Conservation (phyloP, 1,140 invertebrate genomes). For the Lepidurus packardi region DNA sequence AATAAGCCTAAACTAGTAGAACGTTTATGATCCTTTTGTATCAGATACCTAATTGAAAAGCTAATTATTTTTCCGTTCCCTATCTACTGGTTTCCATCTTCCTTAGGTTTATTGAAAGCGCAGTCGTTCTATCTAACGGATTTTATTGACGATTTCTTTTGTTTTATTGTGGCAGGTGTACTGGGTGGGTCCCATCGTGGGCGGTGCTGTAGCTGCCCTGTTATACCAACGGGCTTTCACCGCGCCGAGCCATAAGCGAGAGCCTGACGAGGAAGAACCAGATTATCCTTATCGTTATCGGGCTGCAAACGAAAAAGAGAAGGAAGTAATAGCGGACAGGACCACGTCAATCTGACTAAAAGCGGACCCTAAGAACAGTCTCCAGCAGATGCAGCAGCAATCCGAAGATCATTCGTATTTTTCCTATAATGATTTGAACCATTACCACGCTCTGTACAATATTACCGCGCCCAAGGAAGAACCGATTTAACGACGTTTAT, state of each 20-base stretch:
- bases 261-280: constrained; percentile 48
- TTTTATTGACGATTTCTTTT: not conserved
- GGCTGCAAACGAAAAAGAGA: constrained; percentile 28
- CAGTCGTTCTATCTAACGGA: too few species aligned
- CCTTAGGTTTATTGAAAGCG: too few species aligned
- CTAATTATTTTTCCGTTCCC: too few species aligned
- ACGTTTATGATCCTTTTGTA: too few species aligned
- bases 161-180: constrained; percentile 58
- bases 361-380: not conserved
- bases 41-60: too few species aligned
- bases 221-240: constrained; percentile 65
- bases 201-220: constrained; percentile 67
- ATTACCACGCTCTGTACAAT: constrained; percentile 12
- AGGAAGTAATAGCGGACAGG: constrained; percentile 32
- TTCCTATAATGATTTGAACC: not conserved
- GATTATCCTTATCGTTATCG: constrained; percentile 29
- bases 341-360: constrained; percentile 30
- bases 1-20: too few species aligned
- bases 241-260: constrained; percentile 50
- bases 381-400: not conserved
- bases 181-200: constrained; percentile 77
- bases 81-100: too few species aligned
- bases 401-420: not conserved
- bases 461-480: not conserved
- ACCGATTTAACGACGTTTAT: not conserved